Base-by-base conservation (phyloP, 2,113 vertebrate genomes). In the Xiphophorus hellerii region DNA sequence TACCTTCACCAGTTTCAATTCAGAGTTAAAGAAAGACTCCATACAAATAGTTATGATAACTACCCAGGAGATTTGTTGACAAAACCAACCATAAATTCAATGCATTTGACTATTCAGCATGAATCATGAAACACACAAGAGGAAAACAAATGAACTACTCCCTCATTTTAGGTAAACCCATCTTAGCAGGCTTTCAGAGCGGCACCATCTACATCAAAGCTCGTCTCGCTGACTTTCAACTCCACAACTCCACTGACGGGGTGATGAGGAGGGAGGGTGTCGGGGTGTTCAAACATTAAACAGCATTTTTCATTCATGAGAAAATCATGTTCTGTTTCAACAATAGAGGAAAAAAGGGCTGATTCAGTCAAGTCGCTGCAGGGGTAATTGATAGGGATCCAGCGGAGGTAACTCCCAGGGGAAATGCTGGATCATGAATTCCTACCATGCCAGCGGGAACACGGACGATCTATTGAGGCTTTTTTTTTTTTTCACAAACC, bases 261-360 rank as follows among this genome's bases (percentile, higher is more conserved):
- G 31, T 22, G 22, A n/a, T 72, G 29, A 60, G 66, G 3, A 37
- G 35, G 35, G 35, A 37, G 35, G 35, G 35, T 37, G 35, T 37
- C 35, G 31, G 81, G 73, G 90, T 58, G 51, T 90, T 94, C 88
- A 90, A 92, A 93, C 88, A 90, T 93, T 91, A 87, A 94, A 91
- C 90, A 86, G 86, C 89, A 93, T 92, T 90, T 93, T 93, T 93
- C 90, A 93, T 93, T 93, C 91, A 94, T 92, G 92, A 92, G 90
- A 48, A 89, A 87, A 88, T 90, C 87, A 91, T 87, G 90, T 87
- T 89, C 81, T 90, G 83, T 88, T 93, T 92, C 82, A 92, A 92
- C 91, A 93, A 91, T 87, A 77, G 89, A 80, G 70, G 73, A 37
- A 82, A 88, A 37, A 90, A 93, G 77, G 81, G 90, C 91, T 92